A percentile compares a stretch with the other conserved stretches of the same genome.
phyloP scores from a whole-genome alignment of 2,888 invertebrate species.

The Drosophila nigritarsus region DNA sequence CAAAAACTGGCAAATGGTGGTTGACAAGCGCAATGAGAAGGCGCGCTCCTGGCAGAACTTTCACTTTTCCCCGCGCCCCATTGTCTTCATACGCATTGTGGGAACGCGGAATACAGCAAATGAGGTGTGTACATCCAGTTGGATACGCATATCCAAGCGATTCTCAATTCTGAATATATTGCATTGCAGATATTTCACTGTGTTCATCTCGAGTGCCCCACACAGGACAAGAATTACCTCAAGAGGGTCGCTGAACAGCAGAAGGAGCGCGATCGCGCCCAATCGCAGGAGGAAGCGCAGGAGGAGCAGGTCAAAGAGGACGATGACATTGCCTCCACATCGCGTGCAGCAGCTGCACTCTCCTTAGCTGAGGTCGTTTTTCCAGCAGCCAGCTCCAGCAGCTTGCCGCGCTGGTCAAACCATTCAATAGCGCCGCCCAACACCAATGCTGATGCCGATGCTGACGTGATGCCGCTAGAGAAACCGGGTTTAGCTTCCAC shows the following conservation, averaged over 20 bases:
- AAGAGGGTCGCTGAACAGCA: constrained; percentile 60
- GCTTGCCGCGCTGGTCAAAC: constrained; percentile 24
- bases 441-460: background rate
- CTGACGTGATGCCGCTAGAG: constrained; percentile 4
- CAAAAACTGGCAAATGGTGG: constrained; percentile 96
- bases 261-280: constrained; percentile 31
- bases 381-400: constrained; percentile 6
- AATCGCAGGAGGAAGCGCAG: background rate
- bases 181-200: constrained; percentile 94
- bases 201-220: constrained; percentile 98
- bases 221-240: constrained; percentile 86
- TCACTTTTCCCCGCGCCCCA: constrained; percentile 92
- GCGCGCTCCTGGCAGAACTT: constrained; percentile 98
- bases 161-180: background rate
- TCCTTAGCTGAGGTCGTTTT: constrained; percentile 9
- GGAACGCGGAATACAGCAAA: constrained; percentile 99
- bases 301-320: background rate
- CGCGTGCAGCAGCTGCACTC: constrained; percentile 32
- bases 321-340: constrained; percentile 58
- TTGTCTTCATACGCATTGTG: constrained; percentile 97
- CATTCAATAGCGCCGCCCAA: constrained; percentile 3
- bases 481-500: constrained; percentile 22
- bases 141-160: background rate
- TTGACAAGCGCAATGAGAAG: constrained; percentile 93
- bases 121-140: constrained; percentile 88